Base-by-base conservation (phyloP, 2,113 vertebrate genomes). In the Motacilla tschutschensis region DNA sequence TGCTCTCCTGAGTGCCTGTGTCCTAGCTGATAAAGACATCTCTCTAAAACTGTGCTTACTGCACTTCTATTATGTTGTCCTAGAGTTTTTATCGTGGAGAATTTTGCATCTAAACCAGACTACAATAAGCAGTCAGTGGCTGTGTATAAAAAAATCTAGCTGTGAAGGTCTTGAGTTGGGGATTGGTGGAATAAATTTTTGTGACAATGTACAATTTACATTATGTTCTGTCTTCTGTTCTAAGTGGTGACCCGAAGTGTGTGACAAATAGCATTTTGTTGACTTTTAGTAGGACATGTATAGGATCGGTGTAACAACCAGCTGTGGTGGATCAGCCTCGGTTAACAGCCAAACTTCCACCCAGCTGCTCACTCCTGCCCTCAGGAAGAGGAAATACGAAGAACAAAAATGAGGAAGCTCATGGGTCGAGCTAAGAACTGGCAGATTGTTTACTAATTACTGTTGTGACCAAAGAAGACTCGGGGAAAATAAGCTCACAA, bases 351-450 rank as follows among this genome's bases (percentile, higher is more conserved):
- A 0, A 76, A 47, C 7, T n/a, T 60, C 20, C 22, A 46, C 11
- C 7, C 35, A 65, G 8, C 12, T 0, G 0, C 24, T 91, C 0
- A 0, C 10, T 69, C 12, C 6, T 48, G 9, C 28, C 14, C 22
- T 54, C 8, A 8, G n/a, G 13, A 17, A 38, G 22, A 51, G 36
- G 65, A 79, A 60, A 59, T 29, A 26, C 12, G 9, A 72, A 85
- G 19, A 83, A 57, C 2, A 64, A 38, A 9, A 83, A 57, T 1
- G 2, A 67, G 48, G 66, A 82, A 62, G 21, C n/a, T 67, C 3
- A 1, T 31, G 22, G 19, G 11, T 20, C 0, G 0, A 77, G 38
- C 12, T 33, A 41, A 85, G 80, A 43, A 58, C 35, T 48, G n/a
- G 19, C 14, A 46, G 29, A 28, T 8, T 75, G 24, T 14, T 59